Evolutionary conservation across 1,140 invertebrate genomes (phyloP).

Genomic region (Dufourea novaeangliae): DNA sequence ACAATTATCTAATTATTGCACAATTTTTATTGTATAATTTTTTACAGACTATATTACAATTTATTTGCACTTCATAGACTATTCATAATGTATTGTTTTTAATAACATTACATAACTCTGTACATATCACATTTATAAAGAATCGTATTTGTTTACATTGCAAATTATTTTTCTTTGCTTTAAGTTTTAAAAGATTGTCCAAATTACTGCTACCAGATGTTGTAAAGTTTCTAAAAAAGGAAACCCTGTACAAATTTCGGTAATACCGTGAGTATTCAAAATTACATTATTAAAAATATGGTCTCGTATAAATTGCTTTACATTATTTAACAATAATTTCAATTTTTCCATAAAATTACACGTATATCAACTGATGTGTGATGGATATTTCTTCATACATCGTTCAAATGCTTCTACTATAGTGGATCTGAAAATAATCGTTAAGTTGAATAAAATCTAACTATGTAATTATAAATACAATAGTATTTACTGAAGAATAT

Average conservation of each 20-base stretch:
- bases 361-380: slow-evolving; percentile 69
- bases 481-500: no score
- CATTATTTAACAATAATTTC: background rate
- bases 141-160: background rate
- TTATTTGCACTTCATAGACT: background rate
- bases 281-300: background rate
- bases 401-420: slow-evolving; percentile 82
- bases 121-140: background rate
- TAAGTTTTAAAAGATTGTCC: background rate
- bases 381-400: slow-evolving; percentile 81
- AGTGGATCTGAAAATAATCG: slow-evolving; percentile 73
- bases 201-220: background rate
- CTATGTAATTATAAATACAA: background rate
- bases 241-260: background rate
- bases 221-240: slow-evolving; percentile 2
- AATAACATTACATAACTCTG: background rate
- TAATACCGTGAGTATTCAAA: background rate
- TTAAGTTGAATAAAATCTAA: no score
- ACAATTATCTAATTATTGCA: background rate
- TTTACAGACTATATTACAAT: slow-evolving; percentile 38
- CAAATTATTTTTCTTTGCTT: background rate
- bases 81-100: background rate
- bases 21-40: slow-evolving; percentile 19
- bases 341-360: background rate
- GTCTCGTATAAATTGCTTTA: background rate